These are phyloP conservation scores for Festucalex cinctus DNA, from an alignment of 2,113 vertebrate genomes.

Conservation along the genomic window DNA sequence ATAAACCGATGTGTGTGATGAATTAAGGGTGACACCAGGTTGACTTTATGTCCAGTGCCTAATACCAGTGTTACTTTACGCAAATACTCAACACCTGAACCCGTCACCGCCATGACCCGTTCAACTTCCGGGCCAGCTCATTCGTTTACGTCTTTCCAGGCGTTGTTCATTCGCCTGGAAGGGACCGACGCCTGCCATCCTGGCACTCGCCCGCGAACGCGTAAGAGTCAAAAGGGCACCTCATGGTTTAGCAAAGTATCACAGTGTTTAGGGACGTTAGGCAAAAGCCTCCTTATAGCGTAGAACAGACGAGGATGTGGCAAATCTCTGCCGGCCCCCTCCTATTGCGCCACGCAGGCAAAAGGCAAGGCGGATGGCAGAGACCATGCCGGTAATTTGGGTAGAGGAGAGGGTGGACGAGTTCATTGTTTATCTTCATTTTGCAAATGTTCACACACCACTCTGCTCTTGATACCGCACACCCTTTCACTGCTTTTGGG, in stretches of 20 bases:
- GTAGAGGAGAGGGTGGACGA: conserved; percentile 47
- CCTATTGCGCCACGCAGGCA: conserved; percentile 36
- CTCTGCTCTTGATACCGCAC: conserved; percentile 49
- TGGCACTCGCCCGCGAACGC: conserved; percentile 40
- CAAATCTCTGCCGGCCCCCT: conserved; percentile 51
- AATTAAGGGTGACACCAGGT: conserved; percentile 14
- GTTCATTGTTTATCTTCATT: conserved; percentile 33
- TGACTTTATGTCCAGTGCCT: conserved; percentile 10
- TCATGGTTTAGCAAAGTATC: conserved; percentile 64
- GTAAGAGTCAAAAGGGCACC: conserved; percentile 72
- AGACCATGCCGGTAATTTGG: conserved; percentile 49
- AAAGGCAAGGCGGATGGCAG: conserved; percentile 52
- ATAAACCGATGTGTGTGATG: conserved; percentile 1
- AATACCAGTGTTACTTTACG: conserved; percentile 16
- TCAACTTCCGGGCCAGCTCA: conserved; percentile 23
- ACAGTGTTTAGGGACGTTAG: conserved; percentile 82
- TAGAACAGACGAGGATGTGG: conserved; percentile 45
- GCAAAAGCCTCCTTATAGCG: conserved; percentile 53
- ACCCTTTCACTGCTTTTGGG: conserved; percentile 29
- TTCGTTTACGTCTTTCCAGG: conserved; percentile 8
- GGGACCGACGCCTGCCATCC: conserved; percentile 33
- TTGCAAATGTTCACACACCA: conserved; percentile 28
- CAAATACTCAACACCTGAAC: conserved; percentile 18
- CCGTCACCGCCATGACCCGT: conserved; percentile 14
- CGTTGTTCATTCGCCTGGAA: conserved; percentile 34